Percentiles rank a stretch among this genome's conserved stretches.
Evolutionary conservation across 2,888 invertebrate species (phyloP).

Genomic region (Parnassius mnemosyne): DNA sequence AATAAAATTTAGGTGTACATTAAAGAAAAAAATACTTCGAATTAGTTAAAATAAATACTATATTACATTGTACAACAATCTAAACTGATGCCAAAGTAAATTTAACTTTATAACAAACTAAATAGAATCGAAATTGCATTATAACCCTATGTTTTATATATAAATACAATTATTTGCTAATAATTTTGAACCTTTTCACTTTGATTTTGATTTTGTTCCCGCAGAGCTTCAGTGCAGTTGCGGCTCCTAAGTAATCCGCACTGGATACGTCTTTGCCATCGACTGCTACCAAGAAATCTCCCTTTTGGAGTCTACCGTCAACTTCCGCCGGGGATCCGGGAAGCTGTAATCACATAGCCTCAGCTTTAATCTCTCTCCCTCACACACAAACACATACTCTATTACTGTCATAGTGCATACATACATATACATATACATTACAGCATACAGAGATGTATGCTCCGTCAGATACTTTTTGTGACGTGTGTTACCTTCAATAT

Average conservation of each 20-base stretch:
- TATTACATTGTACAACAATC: background rate
- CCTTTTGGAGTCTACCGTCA: constrained; percentile 94
- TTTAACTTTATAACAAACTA: constrained; percentile 10
- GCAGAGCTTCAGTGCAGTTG: constrained; percentile 92
- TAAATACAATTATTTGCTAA: constrained; percentile 23
- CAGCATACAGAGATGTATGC: too few relatives aligned
- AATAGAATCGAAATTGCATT: constrained; percentile 16
- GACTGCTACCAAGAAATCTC: constrained; percentile 93
- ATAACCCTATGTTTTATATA: background rate
- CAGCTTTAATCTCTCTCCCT: too few relatives aligned
- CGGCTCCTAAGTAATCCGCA: constrained; percentile 90
- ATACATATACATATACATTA: too few relatives aligned
- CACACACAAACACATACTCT: too few relatives aligned
- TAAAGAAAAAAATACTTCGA: background rate
- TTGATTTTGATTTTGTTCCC: constrained; percentile 91
- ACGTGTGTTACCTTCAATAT: too few relatives aligned
- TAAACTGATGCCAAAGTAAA: constrained; percentile 6
- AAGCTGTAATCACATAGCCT: constrained; percentile 76
- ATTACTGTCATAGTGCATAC: too few relatives aligned
- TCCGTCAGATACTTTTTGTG: too few relatives aligned
- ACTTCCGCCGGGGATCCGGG: constrained; percentile 92
- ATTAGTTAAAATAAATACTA: background rate
- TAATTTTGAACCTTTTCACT: constrained; percentile 90
- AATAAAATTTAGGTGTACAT: too few relatives aligned
- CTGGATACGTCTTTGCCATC: constrained; percentile 91